A percentile compares a stretch with the other conserved stretches of the same genome.
Conservation (phyloP, 2,888 invertebrate species). For the Polydrusus cervinus region DNA sequence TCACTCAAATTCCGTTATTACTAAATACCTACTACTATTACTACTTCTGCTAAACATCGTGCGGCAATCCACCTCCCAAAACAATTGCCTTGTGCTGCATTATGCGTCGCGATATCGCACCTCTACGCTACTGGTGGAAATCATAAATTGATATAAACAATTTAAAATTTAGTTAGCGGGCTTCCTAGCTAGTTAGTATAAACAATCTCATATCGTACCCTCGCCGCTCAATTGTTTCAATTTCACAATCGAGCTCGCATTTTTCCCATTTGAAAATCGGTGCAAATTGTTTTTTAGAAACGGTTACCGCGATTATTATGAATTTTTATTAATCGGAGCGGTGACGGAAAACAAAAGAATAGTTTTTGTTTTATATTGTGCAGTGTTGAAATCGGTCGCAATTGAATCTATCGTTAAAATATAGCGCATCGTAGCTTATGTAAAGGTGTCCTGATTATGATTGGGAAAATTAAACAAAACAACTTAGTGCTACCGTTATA, state of each 20-base stretch:
- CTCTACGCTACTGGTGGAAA: slow-evolving; percentile 26
- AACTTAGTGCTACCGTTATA: slow-evolving; percentile 4
- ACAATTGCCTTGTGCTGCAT: background rate
- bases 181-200: slow-evolving; percentile 23
- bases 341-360: slow-evolving; percentile 4
- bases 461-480: background rate
- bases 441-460: slow-evolving; percentile 2
- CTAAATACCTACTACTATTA: background rate
- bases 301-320: background rate
- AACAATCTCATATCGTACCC: slow-evolving; percentile 29
- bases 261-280: slow-evolving; percentile 8
- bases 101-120: background rate
- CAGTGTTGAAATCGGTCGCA: too few relatives aligned
- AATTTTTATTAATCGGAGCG: slow-evolving; percentile 4
- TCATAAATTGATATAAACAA: slow-evolving; percentile 29
- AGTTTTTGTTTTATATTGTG: slow-evolving; percentile 10
- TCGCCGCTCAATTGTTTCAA: slow-evolving; percentile 11
- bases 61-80: background rate
- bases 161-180: slow-evolving; percentile 10
- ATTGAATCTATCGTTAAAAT: background rate
- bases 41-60: too few relatives aligned
- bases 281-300: slow-evolving; percentile 17
- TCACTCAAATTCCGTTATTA: background rate
- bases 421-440: slow-evolving; percentile 7
- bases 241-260: slow-evolving; percentile 3